A percentile compares a stretch with the other conserved stretches of the same genome.
Evolutionary conservation across 1,140 invertebrate genomes (phyloP).

Genomic region (Apis mellifera): Amel_HAv3.1 CM009931.2:21601001-21601500

Average conservation of each 20-base stretch:
- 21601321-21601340: too few species aligned
- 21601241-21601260: too few species aligned
- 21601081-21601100: constrained; percentile 11
- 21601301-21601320: too few species aligned
- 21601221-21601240: too few species aligned
- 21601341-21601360: too few species aligned
- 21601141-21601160: constrained; percentile 45
- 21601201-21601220: constrained; percentile 50
- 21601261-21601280: neutral
- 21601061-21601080: constrained; percentile 11
- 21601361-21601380: too few species aligned
- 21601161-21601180: constrained; percentile 30
- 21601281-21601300: neutral
- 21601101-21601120: constrained; percentile 16
- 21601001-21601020: neutral
- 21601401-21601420: too few species aligned
- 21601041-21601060: constrained; percentile 28
- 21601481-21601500: neutral
- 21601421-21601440: neutral
- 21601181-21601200: constrained; percentile 48
- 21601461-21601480: neutral
- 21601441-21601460: neutral
- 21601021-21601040: neutral
- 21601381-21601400: too few species aligned
- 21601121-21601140: constrained; percentile 57